Percentiles rank a stretch among this genome's conserved stretches.
These are phyloP conservation scores for Crotalus horridus DNA, from an alignment of 2,113 vertebrate species.

Conservation along the genomic window DNA sequence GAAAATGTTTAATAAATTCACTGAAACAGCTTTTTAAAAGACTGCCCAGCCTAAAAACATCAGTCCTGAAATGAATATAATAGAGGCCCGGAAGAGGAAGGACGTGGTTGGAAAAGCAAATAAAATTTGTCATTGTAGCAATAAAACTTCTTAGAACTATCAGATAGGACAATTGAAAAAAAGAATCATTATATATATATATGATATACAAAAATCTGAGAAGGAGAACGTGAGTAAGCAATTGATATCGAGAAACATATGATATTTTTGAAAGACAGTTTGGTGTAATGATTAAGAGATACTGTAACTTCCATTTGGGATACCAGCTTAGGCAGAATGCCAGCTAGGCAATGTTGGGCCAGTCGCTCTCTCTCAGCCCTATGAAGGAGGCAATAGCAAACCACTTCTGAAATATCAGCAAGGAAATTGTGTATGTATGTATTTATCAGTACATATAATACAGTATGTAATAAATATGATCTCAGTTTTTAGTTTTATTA, in stretches of 20 bases:
- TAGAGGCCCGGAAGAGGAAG: background rate
- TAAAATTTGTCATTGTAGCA: background rate
- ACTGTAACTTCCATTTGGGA: background rate
- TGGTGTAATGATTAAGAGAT: background rate
- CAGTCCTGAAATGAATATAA: background rate
- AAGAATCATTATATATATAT: background rate
- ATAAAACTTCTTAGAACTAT: background rate
- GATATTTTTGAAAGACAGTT: background rate
- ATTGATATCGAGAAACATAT: background rate
- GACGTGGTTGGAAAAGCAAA: background rate
- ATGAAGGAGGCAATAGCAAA: background rate
- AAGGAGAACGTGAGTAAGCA: background rate
- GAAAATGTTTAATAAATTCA: constrained; percentile 1
- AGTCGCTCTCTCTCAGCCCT: background rate
- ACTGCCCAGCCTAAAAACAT: background rate
- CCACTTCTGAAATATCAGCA: background rate
- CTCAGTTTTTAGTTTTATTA: background rate
- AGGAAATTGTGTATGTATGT: background rate
- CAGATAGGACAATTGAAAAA: background rate
- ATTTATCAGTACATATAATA: background rate
- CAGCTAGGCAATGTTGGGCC: background rate
- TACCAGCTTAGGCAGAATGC: background rate
- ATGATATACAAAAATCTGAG: too few species aligned
- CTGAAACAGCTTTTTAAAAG: background rate
- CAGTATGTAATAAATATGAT: background rate